phyloP scores from a whole-genome alignment of 2,113 vertebrate genomes.

The Crotalus helleri region DNA sequence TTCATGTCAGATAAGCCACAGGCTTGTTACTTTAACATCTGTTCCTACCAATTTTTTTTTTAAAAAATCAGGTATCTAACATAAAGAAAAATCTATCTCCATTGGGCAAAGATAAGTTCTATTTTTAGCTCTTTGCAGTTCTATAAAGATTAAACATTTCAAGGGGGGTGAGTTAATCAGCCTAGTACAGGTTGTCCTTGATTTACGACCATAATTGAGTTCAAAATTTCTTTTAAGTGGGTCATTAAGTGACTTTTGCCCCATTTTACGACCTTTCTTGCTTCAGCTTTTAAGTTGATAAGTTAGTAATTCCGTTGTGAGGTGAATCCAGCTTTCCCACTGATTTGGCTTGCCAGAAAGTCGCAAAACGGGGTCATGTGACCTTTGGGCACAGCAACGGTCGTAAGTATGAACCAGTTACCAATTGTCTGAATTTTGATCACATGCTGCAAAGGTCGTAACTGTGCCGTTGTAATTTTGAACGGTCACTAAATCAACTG shows the following conservation, averaged over 20 bases:
- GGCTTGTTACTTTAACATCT: not conserved
- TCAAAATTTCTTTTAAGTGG: not conserved
- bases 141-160: not conserved
- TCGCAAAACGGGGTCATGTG: no score
- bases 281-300: not conserved
- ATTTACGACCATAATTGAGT: not conserved
- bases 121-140: not conserved
- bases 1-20: not conserved
- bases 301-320: not conserved
- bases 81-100: not conserved
- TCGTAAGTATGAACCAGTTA: not conserved
- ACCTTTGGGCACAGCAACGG: not conserved
- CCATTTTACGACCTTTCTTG: not conserved
- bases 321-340: not conserved
- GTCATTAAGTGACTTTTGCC: not conserved
- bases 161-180: not conserved
- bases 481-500: not conserved
- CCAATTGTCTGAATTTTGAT: not conserved
- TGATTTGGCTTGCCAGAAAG: not conserved
- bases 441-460: not conserved
- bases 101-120: not conserved
- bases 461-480: not conserved
- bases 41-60: not conserved
- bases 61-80: not conserved
- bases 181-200: not conserved